These are phyloP conservation scores for Ellobius talpinus DNA, from an alignment of 2,113 vertebrate genomes.

Conservation along the genomic window DNA sequence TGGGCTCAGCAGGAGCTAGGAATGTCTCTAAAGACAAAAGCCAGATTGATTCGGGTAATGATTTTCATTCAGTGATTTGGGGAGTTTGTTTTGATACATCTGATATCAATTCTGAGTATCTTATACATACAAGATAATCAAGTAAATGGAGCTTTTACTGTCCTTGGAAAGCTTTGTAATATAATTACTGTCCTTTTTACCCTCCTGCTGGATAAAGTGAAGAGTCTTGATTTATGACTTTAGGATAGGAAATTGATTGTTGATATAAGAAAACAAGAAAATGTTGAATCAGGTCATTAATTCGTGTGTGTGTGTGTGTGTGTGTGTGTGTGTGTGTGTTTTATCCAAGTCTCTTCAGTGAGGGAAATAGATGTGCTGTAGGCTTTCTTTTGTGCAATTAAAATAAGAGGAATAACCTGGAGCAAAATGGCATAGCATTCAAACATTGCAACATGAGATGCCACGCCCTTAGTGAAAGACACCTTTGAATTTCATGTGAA, in stretches of 20 bases:
- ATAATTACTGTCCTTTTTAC: neutral
- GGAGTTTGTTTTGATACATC: slow-evolving; percentile 43
- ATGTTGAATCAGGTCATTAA: neutral
- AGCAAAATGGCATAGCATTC: neutral
- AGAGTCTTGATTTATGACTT: neutral
- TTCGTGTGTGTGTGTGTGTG: neutral
- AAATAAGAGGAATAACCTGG: neutral
- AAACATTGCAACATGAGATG: neutral
- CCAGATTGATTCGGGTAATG: neutral
- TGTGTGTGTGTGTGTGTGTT: neutral
- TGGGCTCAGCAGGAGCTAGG: neutral
- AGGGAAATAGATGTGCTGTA: neutral
- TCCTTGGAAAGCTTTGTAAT: neutral
- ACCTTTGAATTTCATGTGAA: neutral
- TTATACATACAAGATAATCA: neutral
- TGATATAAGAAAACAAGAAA: slow-evolving; percentile 10
- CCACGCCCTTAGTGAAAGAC: neutral
- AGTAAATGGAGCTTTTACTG: slow-evolving; percentile 32
- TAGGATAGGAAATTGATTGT: neutral
- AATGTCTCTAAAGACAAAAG: neutral
- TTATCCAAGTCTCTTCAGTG: neutral
- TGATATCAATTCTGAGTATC: slow-evolving; percentile 12
- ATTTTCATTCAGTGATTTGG: slow-evolving; percentile 42
- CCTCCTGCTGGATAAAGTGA: neutral
- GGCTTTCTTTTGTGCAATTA: neutral